These are phyloP conservation scores for Nannospalax galili DNA, from an alignment of 2,113 vertebrate genomes.

Conservation along the genomic window DNA sequence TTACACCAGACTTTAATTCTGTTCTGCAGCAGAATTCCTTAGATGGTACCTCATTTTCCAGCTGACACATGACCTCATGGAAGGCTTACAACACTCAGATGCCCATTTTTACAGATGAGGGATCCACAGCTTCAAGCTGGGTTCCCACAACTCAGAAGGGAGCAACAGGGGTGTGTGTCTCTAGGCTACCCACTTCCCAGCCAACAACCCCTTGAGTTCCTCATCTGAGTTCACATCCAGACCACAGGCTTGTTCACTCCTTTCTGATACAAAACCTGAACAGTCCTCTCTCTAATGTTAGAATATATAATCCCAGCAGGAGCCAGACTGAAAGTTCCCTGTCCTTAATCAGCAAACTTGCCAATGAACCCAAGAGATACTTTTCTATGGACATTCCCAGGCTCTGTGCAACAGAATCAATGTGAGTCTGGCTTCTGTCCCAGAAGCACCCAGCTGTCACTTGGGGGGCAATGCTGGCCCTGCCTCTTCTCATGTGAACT, in stretches of 20 bases:
- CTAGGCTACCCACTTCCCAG: neutral
- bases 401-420: neutral
- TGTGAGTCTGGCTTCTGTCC: neutral
- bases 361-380: neutral
- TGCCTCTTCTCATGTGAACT: too few relatives aligned
- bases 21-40: neutral
- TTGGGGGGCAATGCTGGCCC: neutral
- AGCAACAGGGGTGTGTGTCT: neutral
- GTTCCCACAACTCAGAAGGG: neutral
- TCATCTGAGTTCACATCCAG: neutral
- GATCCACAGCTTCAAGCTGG: neutral
- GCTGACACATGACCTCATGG: rapidly evolving
- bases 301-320: slow-evolving; percentile 19
- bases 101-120: neutral
- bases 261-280: slow-evolving; percentile 41
- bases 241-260: slow-evolving; percentile 38
- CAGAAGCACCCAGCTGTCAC: neutral
- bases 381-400: neutral
- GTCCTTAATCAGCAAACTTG: neutral
- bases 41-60: neutral
- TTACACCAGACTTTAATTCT: too few relatives aligned
- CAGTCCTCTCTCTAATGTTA: slow-evolving; percentile 48
- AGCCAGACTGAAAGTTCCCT: neutral
- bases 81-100: neutral
- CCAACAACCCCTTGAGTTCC: neutral